These are phyloP conservation scores for Ophion ventricosus DNA, from an alignment of 2,888 invertebrate genomes.

Conservation along the genomic window DNA sequence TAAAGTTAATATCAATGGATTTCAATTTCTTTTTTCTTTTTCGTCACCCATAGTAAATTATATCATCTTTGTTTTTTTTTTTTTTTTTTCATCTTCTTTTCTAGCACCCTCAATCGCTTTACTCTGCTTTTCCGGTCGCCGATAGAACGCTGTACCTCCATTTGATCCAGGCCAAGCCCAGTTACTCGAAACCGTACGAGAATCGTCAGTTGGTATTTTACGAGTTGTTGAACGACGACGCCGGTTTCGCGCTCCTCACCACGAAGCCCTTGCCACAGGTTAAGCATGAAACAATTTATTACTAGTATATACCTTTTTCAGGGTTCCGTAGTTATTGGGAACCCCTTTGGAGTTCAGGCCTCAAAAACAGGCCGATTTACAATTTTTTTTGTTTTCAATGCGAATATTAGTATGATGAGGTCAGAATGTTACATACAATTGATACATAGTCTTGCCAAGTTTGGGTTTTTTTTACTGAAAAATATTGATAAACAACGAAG, in stretches of 20 bases:
- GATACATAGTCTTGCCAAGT: no score
- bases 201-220: conserved; percentile 85
- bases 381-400: no score
- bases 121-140: conserved; percentile 78
- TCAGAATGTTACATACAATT: no score
- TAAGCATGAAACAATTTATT: conserved; percentile 26
- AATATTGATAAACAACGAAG: background rate
- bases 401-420: no score
- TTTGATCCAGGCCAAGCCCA: conserved; percentile 85
- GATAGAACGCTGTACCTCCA: conserved; percentile 85
- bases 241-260: conserved; percentile 88
- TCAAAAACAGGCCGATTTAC: no score
- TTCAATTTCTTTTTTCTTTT: background rate
- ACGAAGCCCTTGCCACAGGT: conserved; percentile 86
- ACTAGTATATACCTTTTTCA: no score
- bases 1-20: conserved; percentile 69
- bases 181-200: conserved; percentile 83
- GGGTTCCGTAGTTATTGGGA: no score
- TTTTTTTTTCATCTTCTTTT: background rate
- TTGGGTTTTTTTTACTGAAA: no score
- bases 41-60: background rate
- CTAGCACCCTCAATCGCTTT: conserved; percentile 85
- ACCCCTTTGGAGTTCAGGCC: no score
- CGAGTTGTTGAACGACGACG: conserved; percentile 83
- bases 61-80: background rate